Percentiles rank a stretch among this genome's conserved stretches.
phyloP scores from a whole-genome alignment of 2,888 invertebrate species.

The Thera obeliscata region DNA sequence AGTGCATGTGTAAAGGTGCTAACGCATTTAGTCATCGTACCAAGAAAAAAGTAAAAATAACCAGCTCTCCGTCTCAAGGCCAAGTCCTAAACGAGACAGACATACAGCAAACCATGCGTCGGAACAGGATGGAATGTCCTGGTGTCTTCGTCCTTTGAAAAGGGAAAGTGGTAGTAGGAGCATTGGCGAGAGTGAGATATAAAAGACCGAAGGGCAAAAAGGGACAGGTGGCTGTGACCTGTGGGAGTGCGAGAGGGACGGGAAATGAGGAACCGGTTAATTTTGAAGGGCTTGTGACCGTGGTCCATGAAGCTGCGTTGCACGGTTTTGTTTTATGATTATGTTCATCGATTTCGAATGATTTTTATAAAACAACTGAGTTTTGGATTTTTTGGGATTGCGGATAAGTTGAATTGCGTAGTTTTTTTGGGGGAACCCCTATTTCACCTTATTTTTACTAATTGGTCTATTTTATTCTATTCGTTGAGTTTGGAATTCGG shows the following conservation, averaged over 20 bases:
- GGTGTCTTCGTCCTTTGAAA: slow-evolving; percentile 83
- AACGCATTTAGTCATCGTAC: slow-evolving; percentile 82
- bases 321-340: slow-evolving; percentile 68
- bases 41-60: slow-evolving; percentile 82
- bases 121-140: slow-evolving; percentile 50
- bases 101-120: slow-evolving; percentile 35
- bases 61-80: slow-evolving; percentile 81
- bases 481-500: background rate
- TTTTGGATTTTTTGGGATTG: slow-evolving; percentile 16
- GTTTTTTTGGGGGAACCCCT: slow-evolving; percentile 23
- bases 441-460: slow-evolving; percentile 3
- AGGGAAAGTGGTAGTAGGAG: slow-evolving; percentile 81
- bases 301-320: slow-evolving; percentile 70
- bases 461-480: background rate
- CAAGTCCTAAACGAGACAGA: slow-evolving; percentile 71
- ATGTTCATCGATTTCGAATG: slow-evolving; percentile 71
- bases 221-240: slow-evolving; percentile 51
- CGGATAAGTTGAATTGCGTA: background rate
- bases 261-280: slow-evolving; percentile 78
- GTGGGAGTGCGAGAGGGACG: slow-evolving; percentile 51
- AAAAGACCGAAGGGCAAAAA: slow-evolving; percentile 74
- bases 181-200: slow-evolving; percentile 81
- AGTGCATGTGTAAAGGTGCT: slow-evolving; percentile 26
- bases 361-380: slow-evolving; percentile 40
- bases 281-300: slow-evolving; percentile 78